Base-by-base conservation (phyloP, 2,888 invertebrate species). In the Acrobasis consociella region DNA sequence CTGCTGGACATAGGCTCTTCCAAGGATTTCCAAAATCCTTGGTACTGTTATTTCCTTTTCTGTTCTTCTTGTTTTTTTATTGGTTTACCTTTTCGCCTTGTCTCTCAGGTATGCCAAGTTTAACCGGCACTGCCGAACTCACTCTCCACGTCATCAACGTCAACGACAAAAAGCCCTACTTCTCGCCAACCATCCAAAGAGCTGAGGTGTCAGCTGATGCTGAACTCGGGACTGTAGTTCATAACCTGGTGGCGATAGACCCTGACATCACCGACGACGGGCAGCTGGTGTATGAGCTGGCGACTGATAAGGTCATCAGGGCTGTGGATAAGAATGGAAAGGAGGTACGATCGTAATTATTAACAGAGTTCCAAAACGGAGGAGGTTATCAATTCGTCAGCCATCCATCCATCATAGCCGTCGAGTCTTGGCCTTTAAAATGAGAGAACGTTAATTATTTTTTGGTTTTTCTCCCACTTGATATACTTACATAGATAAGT, bases 131-230 rank as follows among this genome's bases (percentile, higher is more conserved):
- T 0, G 94, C 97, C 0, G 96, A 95, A 0, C 86, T 98, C 1
- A 95, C 95, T 49, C 94, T 98, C 8, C 95, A 94, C 73, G 95
- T 98, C 3, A 93, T 96, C 39, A 97, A 98, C 81, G 96, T 95
- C 60, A 98, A 98, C 82, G 97, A 98, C 80, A 98, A 97, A 82
- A 93, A 95, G 65, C 98, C 98, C 0, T 95, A 94, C 81, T 97
- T 98, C 82, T 94, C 94, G 1, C 97, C 98, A 0, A 82, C 94
- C 46, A 95, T 95, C 9, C 97, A 97, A 80, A 93, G 96, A 67
- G 95, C 96, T 0, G 96, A 97, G 88, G 94, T 96, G 0, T 95
- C 97, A 5, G 97, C 97, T 72, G 97, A 97, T 81, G 96, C 96
- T 0, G 88, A 94, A 0, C 84, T 95, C 0, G 97, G 96, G 0